Base-by-base conservation (phyloP, 30 jellyfish, hydroid and myxozoan genomes). In the Hydractinia echinata region DNA sequence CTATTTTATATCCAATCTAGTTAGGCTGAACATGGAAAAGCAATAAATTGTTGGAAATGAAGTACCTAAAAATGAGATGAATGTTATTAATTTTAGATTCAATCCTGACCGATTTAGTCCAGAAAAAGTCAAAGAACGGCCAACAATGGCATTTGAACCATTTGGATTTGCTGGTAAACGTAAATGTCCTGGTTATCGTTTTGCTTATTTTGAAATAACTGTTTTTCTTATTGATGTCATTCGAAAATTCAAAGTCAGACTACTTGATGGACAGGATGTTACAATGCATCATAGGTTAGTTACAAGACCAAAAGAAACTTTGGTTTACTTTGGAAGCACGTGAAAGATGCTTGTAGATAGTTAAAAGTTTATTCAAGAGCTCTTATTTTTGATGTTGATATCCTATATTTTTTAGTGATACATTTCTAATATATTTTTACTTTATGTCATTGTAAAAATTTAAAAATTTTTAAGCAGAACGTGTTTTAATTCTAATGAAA, bases 111-210 rank as follows among this genome's bases (percentile, higher is more conserved):
- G 97, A 18, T 91, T 91, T 85, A 83, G 77, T 58, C 86, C 87
- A 5, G 95, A 91, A 39, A 79, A 85, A 64, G 73, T 60, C 67
- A 85, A 91, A 67, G 69, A 53, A 13, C 88, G 90, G 48, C 87
- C 81, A 52, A 49, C 52, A 9, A 77, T 91, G 20, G 90, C 96
- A 7, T 91, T 91, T 79, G 86, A 82, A 13, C 96, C 97, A 48
- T 91, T 91, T 70, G 97, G 97, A 6, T 91, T 91, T 67, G 97
- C 97, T 44, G 97, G 97, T 4, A 91, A 91, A 58, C 62, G 97
- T 15, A 91, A 91, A 54, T 91, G 97, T 51, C 97, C 97, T 44
- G 97, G 97, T 67, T 91, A 85, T 70, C 89, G 95, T 16, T 86
- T 91, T 72, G 86, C 95, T 1, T 86, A 91, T 55, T 79, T 79